phyloP scores from a whole-genome alignment of 2,888 invertebrate species.

The Julus scanicus region DNA sequence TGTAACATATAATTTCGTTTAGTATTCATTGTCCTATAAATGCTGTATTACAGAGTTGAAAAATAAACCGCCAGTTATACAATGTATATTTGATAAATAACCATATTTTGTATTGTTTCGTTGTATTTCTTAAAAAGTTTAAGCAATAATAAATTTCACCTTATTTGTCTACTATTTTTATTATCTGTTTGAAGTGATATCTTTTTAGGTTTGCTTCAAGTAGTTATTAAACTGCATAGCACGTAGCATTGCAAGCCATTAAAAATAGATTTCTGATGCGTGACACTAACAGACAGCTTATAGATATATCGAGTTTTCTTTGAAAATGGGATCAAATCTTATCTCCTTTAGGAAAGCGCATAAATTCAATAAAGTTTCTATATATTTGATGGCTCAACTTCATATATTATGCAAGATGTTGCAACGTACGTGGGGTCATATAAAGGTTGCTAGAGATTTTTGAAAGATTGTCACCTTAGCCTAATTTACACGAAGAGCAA shows the following conservation, averaged over 20 bases:
- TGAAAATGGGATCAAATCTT: slow-evolving; percentile 7
- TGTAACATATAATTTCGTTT: not conserved
- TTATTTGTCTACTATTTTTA: too few relatives aligned
- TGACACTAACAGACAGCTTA: slow-evolving; percentile 36
- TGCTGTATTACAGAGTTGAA: too few relatives aligned
- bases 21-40: too few relatives aligned
- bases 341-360: slow-evolving; percentile 15
- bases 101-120: too few relatives aligned
- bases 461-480: slow-evolving; percentile 21
- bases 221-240: not conserved
- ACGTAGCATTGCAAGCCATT: not conserved
- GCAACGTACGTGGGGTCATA: not conserved
- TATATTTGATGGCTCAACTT: slow-evolving; percentile 24
- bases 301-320: slow-evolving; percentile 11
- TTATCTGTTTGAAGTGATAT: not conserved
- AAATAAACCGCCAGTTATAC: too few relatives aligned
- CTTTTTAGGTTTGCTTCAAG: not conserved
- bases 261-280: slow-evolving; percentile 22
- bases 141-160: too few relatives aligned
- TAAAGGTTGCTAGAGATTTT: not conserved
- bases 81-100: too few relatives aligned
- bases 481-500: not conserved
- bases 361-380: slow-evolving; percentile 15
- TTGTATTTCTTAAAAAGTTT: too few relatives aligned
- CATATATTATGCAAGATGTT: slow-evolving; percentile 36